Evolutionary conservation across 1,140 invertebrate genomes (phyloP).

Genomic region (Ephestia elutella): DNA sequence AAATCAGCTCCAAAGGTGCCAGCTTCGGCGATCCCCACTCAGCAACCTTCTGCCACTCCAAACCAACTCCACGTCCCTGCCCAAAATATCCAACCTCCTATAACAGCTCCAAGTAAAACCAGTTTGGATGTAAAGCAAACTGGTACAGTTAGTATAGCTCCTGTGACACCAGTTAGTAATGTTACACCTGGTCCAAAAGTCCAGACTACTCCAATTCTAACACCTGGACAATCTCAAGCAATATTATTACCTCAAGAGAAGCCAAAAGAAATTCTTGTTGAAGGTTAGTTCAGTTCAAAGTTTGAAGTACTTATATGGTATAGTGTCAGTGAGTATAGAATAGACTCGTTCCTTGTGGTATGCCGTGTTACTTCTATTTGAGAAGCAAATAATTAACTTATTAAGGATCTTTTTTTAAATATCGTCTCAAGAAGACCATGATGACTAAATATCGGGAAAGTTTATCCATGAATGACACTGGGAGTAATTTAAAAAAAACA

Average conservation of each 20-base stretch:
- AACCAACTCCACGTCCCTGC: conserved; percentile 16
- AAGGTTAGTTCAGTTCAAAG: neutral
- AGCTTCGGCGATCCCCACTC: neutral
- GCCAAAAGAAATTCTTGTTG: neutral
- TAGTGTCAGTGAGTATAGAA: too few relatives aligned
- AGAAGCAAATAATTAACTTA: too few relatives aligned
- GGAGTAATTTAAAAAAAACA: too few relatives aligned
- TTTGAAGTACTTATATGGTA: too few relatives aligned
- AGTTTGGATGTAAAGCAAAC: neutral
- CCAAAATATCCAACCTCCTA: neutral
- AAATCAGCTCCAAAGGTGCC: conserved; percentile 18
- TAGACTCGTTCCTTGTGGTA: too few relatives aligned
- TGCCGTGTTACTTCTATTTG: too few relatives aligned
- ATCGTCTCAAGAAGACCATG: too few relatives aligned
- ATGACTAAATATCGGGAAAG: too few relatives aligned
- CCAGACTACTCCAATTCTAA: too few relatives aligned
- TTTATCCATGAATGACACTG: too few relatives aligned
- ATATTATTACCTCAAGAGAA: neutral
- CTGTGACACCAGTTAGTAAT: neutral
- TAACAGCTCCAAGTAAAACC: neutral
- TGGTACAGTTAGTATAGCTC: neutral
- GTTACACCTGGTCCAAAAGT: too few relatives aligned
- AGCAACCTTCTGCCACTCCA: conserved; percentile 7
- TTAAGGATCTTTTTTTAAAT: too few relatives aligned
- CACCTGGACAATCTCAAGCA: neutral